A percentile compares a stretch with the other conserved stretches of the same genome.
Evolutionary conservation across 2,113 vertebrate species (phyloP).

Genomic region (Chitala chitala): DNA sequence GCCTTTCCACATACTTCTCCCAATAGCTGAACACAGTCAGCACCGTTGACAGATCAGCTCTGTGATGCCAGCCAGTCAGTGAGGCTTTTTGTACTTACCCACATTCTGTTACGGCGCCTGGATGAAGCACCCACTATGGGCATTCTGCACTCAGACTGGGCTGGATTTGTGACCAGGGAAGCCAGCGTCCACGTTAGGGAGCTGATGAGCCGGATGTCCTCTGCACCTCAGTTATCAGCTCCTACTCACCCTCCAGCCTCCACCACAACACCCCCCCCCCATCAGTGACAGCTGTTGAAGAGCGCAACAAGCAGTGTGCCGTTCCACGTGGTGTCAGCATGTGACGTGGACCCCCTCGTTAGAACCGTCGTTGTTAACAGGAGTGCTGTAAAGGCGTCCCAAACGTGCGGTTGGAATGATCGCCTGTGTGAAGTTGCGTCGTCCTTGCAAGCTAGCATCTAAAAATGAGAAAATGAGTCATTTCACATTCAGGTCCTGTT

Average conservation of each 20-base stretch:
- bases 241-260: too few relatives aligned
- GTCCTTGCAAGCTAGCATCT: too few relatives aligned
- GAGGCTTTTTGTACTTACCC: background rate
- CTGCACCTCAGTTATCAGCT: background rate
- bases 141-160: background rate
- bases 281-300: background rate
- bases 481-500: background rate
- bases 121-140: constrained; percentile 1
- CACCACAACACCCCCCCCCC: background rate
- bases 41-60: background rate
- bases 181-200: constrained; percentile 1
- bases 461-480: background rate
- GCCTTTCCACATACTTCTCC: too few relatives aligned
- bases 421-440: too few relatives aligned
- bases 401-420: too few relatives aligned
- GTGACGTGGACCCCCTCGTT: too few relatives aligned
- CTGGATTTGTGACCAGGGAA: background rate
- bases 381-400: too few relatives aligned
- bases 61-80: background rate
- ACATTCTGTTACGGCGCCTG: background rate
- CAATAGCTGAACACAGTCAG: background rate
- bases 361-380: too few relatives aligned
- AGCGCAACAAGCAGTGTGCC: too few relatives aligned
- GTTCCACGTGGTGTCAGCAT: too few relatives aligned
- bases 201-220: background rate